Evolutionary conservation across 2,797 vertebrate species (phyloP).

Genomic region (Acridotheres tristis): DNA sequence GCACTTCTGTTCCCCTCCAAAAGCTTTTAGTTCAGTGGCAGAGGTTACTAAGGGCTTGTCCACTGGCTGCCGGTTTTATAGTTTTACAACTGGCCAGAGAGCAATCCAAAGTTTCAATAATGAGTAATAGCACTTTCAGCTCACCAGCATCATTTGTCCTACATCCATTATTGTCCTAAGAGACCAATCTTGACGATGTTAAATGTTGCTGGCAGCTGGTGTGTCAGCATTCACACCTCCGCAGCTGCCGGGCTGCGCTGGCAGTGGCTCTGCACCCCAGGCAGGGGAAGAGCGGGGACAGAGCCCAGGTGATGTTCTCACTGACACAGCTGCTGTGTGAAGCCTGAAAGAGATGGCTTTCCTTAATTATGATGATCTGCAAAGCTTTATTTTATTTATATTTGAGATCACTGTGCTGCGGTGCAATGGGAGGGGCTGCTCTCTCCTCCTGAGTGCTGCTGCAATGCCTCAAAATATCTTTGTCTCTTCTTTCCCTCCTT

Average conservation of each 20-base stretch:
- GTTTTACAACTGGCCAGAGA: constrained; percentile 68
- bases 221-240: constrained; percentile 70
- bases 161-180: constrained; percentile 76
- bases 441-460: background rate
- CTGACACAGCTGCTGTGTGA: rapidly evolving
- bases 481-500: background rate
- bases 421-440: background rate
- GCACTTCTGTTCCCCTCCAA: constrained; percentile 71
- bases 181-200: constrained; percentile 71
- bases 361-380: background rate
- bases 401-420: rapidly evolving
- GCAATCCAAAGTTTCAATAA: constrained; percentile 67
- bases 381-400: background rate
- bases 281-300: background rate
- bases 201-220: constrained; percentile 76
- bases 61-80: constrained; percentile 42
- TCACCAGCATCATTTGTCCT: constrained; percentile 81
- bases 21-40: constrained; percentile 80
- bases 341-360: background rate
- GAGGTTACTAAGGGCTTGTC: constrained; percentile 70
- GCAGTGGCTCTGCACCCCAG: background rate
- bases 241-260: constrained; percentile 46
- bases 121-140: constrained; percentile 77
- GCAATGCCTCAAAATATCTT: background rate
- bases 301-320: background rate